Conservation (phyloP, 2,797 vertebrate species). For the Limosa lapponica region DNA sequence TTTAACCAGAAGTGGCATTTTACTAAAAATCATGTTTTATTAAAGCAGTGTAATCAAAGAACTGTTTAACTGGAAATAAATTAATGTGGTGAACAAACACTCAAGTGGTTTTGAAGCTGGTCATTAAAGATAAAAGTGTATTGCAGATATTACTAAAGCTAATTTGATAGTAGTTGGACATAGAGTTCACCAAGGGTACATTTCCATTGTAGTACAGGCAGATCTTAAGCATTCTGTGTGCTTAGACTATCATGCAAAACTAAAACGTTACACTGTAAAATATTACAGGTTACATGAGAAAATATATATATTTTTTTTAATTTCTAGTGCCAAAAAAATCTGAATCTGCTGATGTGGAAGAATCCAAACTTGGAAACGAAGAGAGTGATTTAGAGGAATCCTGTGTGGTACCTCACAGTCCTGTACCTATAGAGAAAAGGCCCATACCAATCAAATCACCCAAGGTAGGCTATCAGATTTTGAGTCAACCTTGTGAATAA, state of each 20-base stretch:
- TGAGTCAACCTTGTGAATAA: background rate
- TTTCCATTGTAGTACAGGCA: background rate
- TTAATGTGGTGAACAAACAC: background rate
- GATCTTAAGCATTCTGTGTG: background rate
- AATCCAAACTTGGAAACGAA: constrained; percentile 93
- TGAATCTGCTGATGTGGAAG: constrained; percentile 91
- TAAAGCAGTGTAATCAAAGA: background rate
- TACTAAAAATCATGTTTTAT: background rate
- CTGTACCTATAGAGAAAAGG: constrained; percentile 88
- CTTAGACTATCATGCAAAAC: background rate
- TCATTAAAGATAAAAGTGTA: background rate
- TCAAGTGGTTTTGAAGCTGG: background rate
- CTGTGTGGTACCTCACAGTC: constrained; percentile 86
- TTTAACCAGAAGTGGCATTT: background rate
- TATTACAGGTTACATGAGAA: background rate
- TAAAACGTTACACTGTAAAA: background rate
- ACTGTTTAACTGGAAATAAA: background rate
- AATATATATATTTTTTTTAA: background rate
- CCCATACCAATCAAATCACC: constrained; percentile 84
- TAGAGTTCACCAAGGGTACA: background rate
- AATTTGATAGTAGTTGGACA: background rate
- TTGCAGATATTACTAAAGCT: background rate
- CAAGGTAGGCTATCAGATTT: constrained; percentile 80
- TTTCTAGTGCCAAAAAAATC: constrained; percentile 90
- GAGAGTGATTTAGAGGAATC: constrained; percentile 91